Percentiles rank a stretch among this genome's conserved stretches.
Conservation (phyloP, 2,888 invertebrate genomes). For the Dryocosmus kuriphilus region DNA sequence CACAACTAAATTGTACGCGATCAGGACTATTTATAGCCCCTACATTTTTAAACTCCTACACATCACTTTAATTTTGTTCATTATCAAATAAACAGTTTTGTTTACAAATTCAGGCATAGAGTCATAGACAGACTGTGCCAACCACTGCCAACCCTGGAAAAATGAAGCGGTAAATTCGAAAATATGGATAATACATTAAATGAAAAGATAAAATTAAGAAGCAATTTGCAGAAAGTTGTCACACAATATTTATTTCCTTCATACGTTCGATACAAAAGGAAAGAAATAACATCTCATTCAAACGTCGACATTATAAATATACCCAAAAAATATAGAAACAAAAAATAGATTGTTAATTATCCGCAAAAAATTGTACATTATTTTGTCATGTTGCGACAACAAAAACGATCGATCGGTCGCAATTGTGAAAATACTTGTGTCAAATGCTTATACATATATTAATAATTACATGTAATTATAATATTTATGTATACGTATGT, state of each 20-base stretch:
- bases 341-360: constrained; percentile 38
- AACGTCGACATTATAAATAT: constrained; percentile 25
- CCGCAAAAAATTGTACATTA: constrained; percentile 34
- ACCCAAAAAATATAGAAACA: constrained; percentile 26
- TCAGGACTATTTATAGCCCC: constrained; percentile 2
- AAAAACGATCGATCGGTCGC: constrained; percentile 11
- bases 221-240: background rate
- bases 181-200: background rate
- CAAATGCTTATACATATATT: constrained; percentile 23
- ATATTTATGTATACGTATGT: constrained; percentile 39
- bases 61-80: constrained; percentile 52
- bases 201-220: background rate
- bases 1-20: background rate
- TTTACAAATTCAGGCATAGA: constrained; percentile 64
- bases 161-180: background rate
- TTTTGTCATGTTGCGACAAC: constrained; percentile 19
- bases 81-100: constrained; percentile 66
- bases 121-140: too few species aligned
- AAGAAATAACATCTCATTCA: constrained; percentile 31
- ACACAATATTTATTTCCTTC: constrained; percentile 51
- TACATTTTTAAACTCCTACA: constrained; percentile 18
- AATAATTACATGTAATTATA: constrained; percentile 46
- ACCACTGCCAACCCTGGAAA: background rate
- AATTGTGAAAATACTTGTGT: background rate
- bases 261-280: constrained; percentile 52